Evolutionary conservation across 2,797 vertebrate genomes (phyloP).

Genomic region (Strix occidentalis): DNA sequence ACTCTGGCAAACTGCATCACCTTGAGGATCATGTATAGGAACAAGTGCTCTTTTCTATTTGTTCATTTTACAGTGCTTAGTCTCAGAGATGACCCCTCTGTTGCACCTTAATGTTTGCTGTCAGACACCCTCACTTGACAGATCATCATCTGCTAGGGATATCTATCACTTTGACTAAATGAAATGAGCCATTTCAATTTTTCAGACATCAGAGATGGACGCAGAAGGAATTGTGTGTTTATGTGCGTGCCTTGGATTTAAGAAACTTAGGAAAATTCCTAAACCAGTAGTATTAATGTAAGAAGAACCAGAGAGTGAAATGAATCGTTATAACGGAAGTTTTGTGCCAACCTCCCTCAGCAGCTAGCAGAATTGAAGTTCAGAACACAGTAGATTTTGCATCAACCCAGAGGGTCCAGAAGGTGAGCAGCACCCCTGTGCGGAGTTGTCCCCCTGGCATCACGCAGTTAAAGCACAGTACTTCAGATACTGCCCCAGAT

Average conservation of each 20-base stretch:
- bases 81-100: background rate
- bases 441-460: background rate
- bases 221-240: background rate
- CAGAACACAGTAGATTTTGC: background rate
- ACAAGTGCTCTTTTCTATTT: background rate
- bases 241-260: background rate
- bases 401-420: background rate
- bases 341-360: background rate
- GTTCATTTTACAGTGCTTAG: background rate
- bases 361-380: background rate
- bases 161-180: background rate
- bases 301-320: background rate
- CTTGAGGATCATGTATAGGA: background rate
- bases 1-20: background rate
- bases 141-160: background rate
- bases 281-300: background rate
- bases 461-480: background rate
- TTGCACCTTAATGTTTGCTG: background rate
- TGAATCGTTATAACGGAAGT: background rate
- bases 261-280: background rate
- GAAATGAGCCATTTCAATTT: background rate
- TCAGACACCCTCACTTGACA: background rate
- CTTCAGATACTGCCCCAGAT: background rate
- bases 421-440: background rate
- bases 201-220: background rate